Conservation (phyloP, 2,797 vertebrate genomes). For the Gymnopithys bicolor region DNA sequence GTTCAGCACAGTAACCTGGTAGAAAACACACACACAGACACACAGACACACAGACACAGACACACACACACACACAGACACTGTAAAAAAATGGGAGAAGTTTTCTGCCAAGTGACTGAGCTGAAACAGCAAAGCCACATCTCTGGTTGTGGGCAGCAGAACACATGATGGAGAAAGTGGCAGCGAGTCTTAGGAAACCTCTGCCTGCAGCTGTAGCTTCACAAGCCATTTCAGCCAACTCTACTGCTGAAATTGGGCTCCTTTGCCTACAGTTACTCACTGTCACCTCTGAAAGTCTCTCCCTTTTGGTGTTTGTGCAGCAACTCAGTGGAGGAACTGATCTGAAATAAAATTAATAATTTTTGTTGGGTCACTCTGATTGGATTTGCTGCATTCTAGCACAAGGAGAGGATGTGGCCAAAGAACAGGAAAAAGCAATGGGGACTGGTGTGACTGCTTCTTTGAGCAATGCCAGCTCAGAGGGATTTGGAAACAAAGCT, state of each 20-base stretch:
- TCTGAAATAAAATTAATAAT: neutral
- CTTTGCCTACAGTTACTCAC: accelerated
- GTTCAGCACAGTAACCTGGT: neutral
- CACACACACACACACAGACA: neutral
- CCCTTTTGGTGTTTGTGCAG: neutral
- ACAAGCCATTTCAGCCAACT: neutral
- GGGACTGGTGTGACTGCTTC: neutral
- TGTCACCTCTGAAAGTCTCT: neutral
- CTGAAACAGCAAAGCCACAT: neutral
- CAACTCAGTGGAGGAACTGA: neutral
- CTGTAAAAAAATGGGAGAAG: neutral
- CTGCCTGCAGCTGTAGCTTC: neutral
- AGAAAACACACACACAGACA: neutral
- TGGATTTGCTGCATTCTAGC: neutral
- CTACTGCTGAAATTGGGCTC: neutral
- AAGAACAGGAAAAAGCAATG: neutral
- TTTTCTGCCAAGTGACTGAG: neutral
- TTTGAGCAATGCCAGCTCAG: neutral
- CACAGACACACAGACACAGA: accelerated
- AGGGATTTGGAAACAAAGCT: neutral
- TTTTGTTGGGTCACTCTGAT: neutral
- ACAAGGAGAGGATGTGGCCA: neutral
- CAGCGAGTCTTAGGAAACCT: neutral
- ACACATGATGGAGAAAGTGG: accelerated
- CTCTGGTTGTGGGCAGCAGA: accelerated